These are phyloP conservation scores for Herpetotheres cachinnans DNA, from an alignment of 2,113 vertebrate genomes.

Conservation along the genomic window DNA sequence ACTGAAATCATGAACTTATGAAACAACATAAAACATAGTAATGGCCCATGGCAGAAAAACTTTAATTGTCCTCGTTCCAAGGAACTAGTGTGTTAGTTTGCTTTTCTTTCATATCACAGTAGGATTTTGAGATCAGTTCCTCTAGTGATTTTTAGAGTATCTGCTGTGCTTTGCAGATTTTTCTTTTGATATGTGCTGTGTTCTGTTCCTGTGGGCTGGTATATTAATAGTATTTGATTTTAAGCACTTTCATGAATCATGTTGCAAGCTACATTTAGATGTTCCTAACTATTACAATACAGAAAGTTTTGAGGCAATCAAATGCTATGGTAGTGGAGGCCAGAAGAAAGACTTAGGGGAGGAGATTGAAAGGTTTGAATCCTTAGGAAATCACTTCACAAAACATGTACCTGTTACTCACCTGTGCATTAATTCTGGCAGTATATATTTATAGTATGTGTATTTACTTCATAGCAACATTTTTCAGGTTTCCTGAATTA, in stretches of 20 bases:
- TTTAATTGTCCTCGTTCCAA: neutral
- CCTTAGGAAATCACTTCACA: neutral
- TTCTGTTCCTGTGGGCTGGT: slow-evolving; percentile 12
- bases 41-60: neutral
- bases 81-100: neutral
- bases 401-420: neutral
- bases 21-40: neutral
- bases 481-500: neutral
- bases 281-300: neutral
- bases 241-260: slow-evolving; percentile 1
- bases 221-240: slow-evolving; percentile 21
- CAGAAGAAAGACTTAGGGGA: neutral
- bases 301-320: neutral
- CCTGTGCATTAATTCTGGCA: neutral
- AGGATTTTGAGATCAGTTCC: neutral
- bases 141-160: neutral
- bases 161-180: slow-evolving; percentile 37
- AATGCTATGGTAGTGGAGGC: neutral
- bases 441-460: neutral
- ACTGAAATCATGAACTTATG: neutral
- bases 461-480: neutral
- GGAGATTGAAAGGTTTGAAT: neutral
- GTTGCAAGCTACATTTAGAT: neutral
- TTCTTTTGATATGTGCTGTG: neutral
- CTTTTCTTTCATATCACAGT: neutral